These are phyloP conservation scores for Sus cebifrons DNA, from an alignment of 2,797 vertebrate species.

Conservation along the genomic window DNA sequence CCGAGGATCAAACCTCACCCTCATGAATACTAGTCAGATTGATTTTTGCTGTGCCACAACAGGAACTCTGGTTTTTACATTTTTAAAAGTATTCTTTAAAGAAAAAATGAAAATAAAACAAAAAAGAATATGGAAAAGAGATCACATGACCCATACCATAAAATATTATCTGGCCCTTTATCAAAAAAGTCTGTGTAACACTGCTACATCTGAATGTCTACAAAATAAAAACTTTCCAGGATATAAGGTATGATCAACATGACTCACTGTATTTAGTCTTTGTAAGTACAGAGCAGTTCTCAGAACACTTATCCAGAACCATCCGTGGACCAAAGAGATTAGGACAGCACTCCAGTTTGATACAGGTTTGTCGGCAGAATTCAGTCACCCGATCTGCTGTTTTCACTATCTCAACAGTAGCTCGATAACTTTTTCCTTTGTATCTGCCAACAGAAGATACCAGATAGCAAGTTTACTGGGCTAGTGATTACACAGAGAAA, in stretches of 20 bases:
- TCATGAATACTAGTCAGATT: too few species aligned
- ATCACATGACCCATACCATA: not conserved
- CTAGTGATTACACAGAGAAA: slow-evolving; percentile 64
- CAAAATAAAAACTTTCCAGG: slow-evolving; percentile 50
- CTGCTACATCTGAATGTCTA: not conserved
- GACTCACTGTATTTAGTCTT: slow-evolving; percentile 99
- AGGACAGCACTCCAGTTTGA: slow-evolving; percentile 98
- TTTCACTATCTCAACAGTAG: slow-evolving; percentile 98
- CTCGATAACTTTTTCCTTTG: slow-evolving; percentile 99
- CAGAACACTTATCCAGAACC: slow-evolving; percentile 98
- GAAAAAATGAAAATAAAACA: slow-evolving; percentile 69
- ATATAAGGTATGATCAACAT: not conserved
- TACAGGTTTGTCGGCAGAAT: slow-evolving; percentile 98
- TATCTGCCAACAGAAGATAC: slow-evolving; percentile 92
- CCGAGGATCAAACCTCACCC: too few species aligned
- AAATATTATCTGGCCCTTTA: slow-evolving; percentile 52
- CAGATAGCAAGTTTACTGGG: slow-evolving; percentile 41
- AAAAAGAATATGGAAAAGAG: slow-evolving; percentile 50
- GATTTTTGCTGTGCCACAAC: too few species aligned
- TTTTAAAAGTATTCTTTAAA: slow-evolving; percentile 57
- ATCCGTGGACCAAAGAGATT: slow-evolving; percentile 98
- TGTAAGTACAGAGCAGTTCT: slow-evolving; percentile 99
- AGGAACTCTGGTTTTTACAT: not conserved
- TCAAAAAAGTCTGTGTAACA: not conserved
- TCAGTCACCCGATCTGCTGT: slow-evolving; percentile 97